Evolutionary conservation across 2,888 invertebrate species (phyloP).

Genomic region (Eilema depressum): DNA sequence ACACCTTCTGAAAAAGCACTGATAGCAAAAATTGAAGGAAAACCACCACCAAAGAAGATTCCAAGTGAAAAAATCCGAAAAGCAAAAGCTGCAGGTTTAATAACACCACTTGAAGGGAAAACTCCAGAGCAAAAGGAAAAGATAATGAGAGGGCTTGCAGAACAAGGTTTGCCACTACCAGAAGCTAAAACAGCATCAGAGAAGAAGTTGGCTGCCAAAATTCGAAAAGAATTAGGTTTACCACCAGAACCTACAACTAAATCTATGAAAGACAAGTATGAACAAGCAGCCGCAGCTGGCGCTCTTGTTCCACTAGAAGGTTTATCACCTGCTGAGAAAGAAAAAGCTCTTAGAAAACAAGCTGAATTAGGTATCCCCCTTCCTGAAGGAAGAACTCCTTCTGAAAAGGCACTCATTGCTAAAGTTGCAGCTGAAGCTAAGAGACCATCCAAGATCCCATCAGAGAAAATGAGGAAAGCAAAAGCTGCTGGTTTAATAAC

Average conservation of each 20-base stretch:
- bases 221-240: constrained; percentile 27
- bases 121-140: not conserved
- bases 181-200: constrained; percentile 34
- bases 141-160: not conserved
- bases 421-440: constrained; percentile 1
- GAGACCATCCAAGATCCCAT: not conserved
- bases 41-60: too few species aligned
- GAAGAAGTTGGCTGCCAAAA: constrained; percentile 22
- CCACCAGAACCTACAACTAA: constrained; percentile 47
- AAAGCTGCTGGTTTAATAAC: constrained; percentile 23
- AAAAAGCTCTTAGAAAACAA: constrained; percentile 21
- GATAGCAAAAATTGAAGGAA: constrained; percentile 3
- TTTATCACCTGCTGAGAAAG: constrained; percentile 18
- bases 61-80: too few species aligned
- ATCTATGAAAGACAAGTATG: constrained; percentile 25
- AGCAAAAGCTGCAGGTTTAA: constrained; percentile 20
- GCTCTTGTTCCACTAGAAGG: not conserved
- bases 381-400: not conserved
- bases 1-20: constrained; percentile 1
- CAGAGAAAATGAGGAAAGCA: not conserved
- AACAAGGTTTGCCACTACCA: not conserved
- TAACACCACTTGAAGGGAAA: constrained; percentile 24
- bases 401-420: not conserved
- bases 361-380: constrained; percentile 24
- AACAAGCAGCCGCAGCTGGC: not conserved